phyloP scores from a whole-genome alignment of 2,797 vertebrate species.

The Lepidocolaptes lacrymiger region DNA sequence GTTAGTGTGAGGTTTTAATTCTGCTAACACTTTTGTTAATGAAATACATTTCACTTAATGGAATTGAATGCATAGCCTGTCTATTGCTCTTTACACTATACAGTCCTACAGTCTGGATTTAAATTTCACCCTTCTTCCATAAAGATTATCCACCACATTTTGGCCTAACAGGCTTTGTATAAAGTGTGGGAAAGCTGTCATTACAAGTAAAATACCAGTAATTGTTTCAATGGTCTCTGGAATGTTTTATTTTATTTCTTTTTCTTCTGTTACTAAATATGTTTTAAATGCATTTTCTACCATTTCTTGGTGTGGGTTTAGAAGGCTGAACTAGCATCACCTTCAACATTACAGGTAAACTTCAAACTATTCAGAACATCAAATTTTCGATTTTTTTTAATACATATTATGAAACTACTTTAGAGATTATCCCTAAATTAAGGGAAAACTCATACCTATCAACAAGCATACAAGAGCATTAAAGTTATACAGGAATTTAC shows the following conservation, averaged over 20 bases:
- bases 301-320: not conserved
- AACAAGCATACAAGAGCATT: not conserved
- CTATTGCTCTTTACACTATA: slow-evolving; percentile 32
- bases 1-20: slow-evolving; percentile 48
- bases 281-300: slow-evolving; percentile 7
- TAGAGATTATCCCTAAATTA: not conserved
- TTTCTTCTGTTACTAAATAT: not conserved
- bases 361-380: not conserved
- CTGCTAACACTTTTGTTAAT: slow-evolving; percentile 60
- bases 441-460: not conserved
- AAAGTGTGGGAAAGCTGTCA: slow-evolving; percentile 58
- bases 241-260: slow-evolving; percentile 24
- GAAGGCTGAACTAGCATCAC: not conserved
- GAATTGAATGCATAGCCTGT: slow-evolving; percentile 54
- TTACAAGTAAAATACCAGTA: slow-evolving; percentile 25
- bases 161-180: slow-evolving; percentile 37
- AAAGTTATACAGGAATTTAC: not conserved
- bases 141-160: slow-evolving; percentile 31
- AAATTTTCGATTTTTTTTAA: not conserved
- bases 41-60: slow-evolving; percentile 59
- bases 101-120: slow-evolving; percentile 58
- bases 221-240: not conserved
- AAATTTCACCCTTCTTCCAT: slow-evolving; percentile 32
- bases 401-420: not conserved
- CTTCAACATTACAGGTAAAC: not conserved